Evolutionary conservation across 2,888 invertebrate species (phyloP), one percentile per base, ranked within the genome.

Genomic region (Eupelmus urozonus): DNA sequence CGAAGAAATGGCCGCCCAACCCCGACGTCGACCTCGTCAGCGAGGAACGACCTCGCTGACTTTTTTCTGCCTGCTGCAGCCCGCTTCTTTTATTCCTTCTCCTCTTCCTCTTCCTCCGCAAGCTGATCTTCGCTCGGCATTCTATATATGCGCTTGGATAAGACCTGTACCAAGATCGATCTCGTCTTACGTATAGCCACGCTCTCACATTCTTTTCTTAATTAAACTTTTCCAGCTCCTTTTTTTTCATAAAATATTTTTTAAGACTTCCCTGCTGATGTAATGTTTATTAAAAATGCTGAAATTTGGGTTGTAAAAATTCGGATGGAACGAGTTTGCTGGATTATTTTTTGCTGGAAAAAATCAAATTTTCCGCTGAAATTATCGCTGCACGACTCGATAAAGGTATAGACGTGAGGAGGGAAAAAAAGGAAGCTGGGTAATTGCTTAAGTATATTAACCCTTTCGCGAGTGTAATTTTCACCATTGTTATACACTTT

Each of bases 1-100:
- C 88, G 88, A 88, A 89, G 88, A 88, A 89, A 89, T 89, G 89
- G 89, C 88, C 86, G 88, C 85, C 85, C 83, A 81, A 81, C 84
- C 85, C 85, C 83, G 81, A 82, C 84, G 82, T 83, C 82, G 82
- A 82, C 84, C 82, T 81, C 82, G 82, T 83, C 83, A 82, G 84
- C 81, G 81, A 82, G 81, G 82, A 76, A 83, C 84, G 86, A 85
- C 85, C 82, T 80, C 51, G n/a, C 25, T 16, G n/a, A 11, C 34
- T 65, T 82, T 82, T 69, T 82, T 79, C 76, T 63, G 82, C 83
- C 72, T 60, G 60, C 80, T 72, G 81, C 79, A 59, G 69, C 74
- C 49, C 72, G 42, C 63, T 78, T 62, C 55, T 63, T 57, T 63
- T 45, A 45, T 65, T 51, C 29, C 66, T 16, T n/a, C 65, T 49